A percentile compares a stretch with the other conserved stretches of the same genome.
phyloP scores from a whole-genome alignment of 2,113 vertebrate genomes.

The Gavia stellata region DNA sequence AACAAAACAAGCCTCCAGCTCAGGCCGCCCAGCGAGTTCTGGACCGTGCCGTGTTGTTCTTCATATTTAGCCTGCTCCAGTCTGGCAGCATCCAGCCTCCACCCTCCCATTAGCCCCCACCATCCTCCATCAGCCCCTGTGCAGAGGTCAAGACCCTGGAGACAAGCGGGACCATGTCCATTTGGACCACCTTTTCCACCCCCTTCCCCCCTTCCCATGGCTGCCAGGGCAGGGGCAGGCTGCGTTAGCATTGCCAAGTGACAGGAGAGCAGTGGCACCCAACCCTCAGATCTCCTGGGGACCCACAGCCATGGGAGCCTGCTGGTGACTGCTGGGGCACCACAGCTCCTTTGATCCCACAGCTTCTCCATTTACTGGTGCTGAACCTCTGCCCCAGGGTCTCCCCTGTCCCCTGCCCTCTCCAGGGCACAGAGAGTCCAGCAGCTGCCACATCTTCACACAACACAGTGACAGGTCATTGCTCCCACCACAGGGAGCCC shows the following conservation, averaged over 20 bases:
- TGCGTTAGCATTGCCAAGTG: not conserved
- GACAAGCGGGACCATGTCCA: not conserved
- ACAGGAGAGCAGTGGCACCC: not conserved
- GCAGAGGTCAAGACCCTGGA: not conserved
- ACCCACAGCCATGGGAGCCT: not conserved
- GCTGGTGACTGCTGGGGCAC: not conserved
- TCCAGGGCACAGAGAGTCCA: not conserved
- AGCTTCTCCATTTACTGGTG: not conserved
- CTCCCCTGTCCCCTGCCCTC: not conserved
- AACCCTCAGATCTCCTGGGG: not conserved
- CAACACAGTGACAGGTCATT: not conserved
- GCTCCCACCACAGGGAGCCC: not conserved
- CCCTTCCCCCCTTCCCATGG: too few relatives aligned
- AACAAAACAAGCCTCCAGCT: constrained; percentile 36
- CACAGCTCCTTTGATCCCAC: not conserved
- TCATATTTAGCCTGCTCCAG: not conserved
- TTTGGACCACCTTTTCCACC: not conserved
- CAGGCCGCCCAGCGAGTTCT: not conserved
- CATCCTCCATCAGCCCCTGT: not conserved
- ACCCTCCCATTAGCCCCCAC: not conserved
- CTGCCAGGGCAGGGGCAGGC: not conserved
- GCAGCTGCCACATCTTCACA: not conserved
- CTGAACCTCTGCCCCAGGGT: not conserved
- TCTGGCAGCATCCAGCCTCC: not conserved
- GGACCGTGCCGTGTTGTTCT: not conserved